A percentile compares a stretch with the other conserved stretches of the same genome.
Evolutionary conservation across 2,113 vertebrate genomes (phyloP).

Genomic region (Cyprinodon variegatus): DNA sequence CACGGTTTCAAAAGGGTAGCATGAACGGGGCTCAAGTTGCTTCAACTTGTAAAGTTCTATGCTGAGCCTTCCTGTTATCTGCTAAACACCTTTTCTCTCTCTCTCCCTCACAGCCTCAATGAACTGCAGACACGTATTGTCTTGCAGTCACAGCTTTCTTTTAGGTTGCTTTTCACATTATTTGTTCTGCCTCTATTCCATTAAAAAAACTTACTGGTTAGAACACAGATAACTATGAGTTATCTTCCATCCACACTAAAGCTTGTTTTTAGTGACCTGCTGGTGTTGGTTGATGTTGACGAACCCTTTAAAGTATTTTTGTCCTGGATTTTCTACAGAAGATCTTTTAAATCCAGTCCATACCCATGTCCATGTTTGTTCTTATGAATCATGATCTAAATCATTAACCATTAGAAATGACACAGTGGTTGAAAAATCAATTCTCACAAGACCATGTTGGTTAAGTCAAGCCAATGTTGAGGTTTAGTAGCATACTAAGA

Average conservation of each 20-base stretch:
- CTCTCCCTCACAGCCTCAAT: not conserved
- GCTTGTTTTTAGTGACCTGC: not conserved
- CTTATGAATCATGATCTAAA: not conserved
- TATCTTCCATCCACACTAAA: not conserved
- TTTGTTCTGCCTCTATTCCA: too few relatives aligned
- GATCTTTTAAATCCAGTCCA: not conserved
- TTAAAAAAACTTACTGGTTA: too few relatives aligned
- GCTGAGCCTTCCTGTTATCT: not conserved
- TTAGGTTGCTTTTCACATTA: too few relatives aligned
- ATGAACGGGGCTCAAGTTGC: too few relatives aligned
- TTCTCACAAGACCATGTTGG: not conserved
- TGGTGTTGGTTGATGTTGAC: not conserved
- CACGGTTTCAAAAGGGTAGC: too few relatives aligned
- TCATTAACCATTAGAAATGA: not conserved
- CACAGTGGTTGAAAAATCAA: not conserved
- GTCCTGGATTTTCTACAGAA: not conserved
- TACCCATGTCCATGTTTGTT: not conserved
- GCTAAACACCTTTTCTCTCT: not conserved
- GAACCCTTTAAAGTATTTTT: not conserved
- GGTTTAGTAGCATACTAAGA: not conserved
- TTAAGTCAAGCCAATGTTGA: not conserved
- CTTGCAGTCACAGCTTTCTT: too few relatives aligned
- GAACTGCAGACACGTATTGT: too few relatives aligned
- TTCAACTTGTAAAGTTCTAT: too few relatives aligned
- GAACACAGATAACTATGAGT: not conserved